Evolutionary conservation across 1,140 invertebrate genomes (phyloP), one percentile per base, ranked within the genome.

Genomic region (Bicyclus anynana): DNA sequence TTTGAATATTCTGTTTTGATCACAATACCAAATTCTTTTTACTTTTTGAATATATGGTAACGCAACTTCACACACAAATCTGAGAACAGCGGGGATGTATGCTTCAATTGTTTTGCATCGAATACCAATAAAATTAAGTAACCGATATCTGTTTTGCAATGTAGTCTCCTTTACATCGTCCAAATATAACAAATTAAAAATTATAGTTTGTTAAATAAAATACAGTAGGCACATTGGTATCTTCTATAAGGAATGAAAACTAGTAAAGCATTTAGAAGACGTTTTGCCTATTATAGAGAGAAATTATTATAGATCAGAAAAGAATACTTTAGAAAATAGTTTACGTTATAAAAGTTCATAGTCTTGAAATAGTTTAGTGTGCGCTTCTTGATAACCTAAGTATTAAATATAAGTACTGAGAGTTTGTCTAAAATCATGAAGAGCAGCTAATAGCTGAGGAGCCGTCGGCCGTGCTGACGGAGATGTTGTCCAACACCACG

Each of bases 341-440:
- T 1, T 1, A 3, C 10, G 1, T 12, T 33, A 33, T 33, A n/a
- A 33, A 33, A 10, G 10, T 33, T 10, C 2, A 33, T 12, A 33
- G 29, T 33, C 29, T 29, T 33, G 29, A n/a, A 1, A 33, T 1
- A 33, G 12, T n/a, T 12, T 2, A 44, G 40, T 44, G 17, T 9
- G 18, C 40, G 2, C 35, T 37, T 14, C 13, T 37, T n/a, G 13
- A 37, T 5, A 37, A n/a, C 21, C 20, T 14, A 5, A 21, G 17
- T 2, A 26, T 47, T 84, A 95, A 61, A 95, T 94, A 74, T 94
- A 95, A 77, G 93, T 93, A 58, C 93, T 94, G 26, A 95, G 92
- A 62, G 94, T 94, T 77, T 94, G 93, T 88, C 97, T 93, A 87
- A 97, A 97, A 82, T 97, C 95, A 83, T 97, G 95, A 51, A 98